Percentiles rank a stretch among this genome's conserved stretches.
phyloP scores from a whole-genome alignment of 2,888 invertebrate genomes.

The Sphinx pinastri region DNA sequence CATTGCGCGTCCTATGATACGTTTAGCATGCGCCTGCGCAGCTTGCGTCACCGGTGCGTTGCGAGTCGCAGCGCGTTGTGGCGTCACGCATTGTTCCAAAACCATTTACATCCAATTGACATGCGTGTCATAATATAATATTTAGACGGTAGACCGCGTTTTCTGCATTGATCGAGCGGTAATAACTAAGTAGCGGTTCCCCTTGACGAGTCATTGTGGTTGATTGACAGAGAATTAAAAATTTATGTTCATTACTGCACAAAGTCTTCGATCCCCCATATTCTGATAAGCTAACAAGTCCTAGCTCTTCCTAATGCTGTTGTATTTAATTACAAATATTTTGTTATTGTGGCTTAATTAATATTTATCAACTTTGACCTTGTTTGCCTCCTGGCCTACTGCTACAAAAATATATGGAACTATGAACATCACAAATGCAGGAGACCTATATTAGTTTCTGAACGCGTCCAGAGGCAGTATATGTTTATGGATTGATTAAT shows the following conservation, averaged over 20 bases:
- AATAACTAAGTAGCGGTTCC: neutral
- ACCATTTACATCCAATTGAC: slow-evolving; percentile 29
- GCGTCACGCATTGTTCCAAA: slow-evolving; percentile 25
- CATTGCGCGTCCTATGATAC: slow-evolving; percentile 11
- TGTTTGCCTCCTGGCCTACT: no score
- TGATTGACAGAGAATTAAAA: neutral
- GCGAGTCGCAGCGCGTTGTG: slow-evolving; percentile 32
- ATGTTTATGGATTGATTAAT: neutral
- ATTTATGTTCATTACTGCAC: no score
- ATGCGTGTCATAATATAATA: slow-evolving; percentile 1
- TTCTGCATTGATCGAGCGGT: neutral
- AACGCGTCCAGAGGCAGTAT: neutral
- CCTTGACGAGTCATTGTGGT: neutral
- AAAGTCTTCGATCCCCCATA: no score
- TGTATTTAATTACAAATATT: no score
- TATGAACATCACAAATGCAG: no score
- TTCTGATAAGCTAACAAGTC: no score
- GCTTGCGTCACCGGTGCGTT: slow-evolving; percentile 25
- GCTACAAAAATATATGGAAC: no score
- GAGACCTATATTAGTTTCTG: neutral
- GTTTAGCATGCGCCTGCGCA: slow-evolving; percentile 22
- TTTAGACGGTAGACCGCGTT: neutral
- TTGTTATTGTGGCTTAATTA: no score
- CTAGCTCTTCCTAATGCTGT: no score
- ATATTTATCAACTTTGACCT: no score